Evolutionary conservation across 2,797 vertebrate genomes (phyloP), one percentile per base, ranked within the genome.

Genomic region (Platalea minor): DNA sequence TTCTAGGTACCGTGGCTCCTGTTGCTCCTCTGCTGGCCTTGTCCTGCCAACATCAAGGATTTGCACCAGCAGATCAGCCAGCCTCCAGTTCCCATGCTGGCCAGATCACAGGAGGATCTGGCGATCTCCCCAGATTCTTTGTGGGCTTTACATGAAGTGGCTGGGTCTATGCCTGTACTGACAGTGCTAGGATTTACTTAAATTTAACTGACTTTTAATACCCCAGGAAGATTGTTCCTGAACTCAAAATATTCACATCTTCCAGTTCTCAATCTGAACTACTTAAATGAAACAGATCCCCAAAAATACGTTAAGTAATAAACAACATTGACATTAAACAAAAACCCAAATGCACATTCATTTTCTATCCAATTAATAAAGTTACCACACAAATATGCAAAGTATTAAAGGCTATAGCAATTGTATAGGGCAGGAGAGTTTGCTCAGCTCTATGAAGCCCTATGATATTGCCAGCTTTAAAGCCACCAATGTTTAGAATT

Each of bases 11-110:
- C 6, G 23, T 5, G 24, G 60, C 69, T 70, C 37, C 8, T 1
- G 2, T 10, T 35, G 37, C 48, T 46, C 17, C 4, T 5, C 51
- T 4, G 3, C 45, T 59, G 61, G 23, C 0, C 0, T 2, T 2
- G 15, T 8, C 46, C 85, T 46, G 43, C 28, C 50, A 17, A 67
- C 28, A 39, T 11, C 82, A 39, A 39, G 74, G 57, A 31, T 20
- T 81, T 33, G 7, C 31, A 46, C 19, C 56, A 35, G 54, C 24
- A 8, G n/a, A 25, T 5, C 68, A 15, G 31, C 5, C 41, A 8
- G 24, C 10, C 11, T 35, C 37, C 50, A 20, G 1, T 11, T 39
- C n/a, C 35, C 41, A n/a, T 25, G 13, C 31, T 39, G 17, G n/a
- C 3, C 45, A 16, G 18, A 4, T 4, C 56, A 25, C 61, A 7